Base-by-base conservation (phyloP, 2,797 vertebrate genomes). In the Balearica regulorum region DNA sequence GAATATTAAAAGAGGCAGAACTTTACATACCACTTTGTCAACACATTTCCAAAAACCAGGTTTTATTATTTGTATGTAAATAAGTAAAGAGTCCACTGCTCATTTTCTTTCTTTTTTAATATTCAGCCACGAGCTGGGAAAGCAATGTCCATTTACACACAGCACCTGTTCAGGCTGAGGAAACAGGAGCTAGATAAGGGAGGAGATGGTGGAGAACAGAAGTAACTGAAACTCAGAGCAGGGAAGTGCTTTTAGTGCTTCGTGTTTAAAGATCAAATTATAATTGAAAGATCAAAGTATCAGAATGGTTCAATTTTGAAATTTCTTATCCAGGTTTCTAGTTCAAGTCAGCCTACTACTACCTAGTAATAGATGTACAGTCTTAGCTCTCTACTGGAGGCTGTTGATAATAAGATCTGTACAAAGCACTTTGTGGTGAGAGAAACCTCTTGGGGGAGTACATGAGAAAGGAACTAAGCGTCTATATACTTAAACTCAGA, bases 71-170 rank as follows among this genome's bases (percentile, higher is more conserved):
- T 71, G 9, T 26, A 55, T 35, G 35, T 53, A 73, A 79, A n/a
- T 41, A 82, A 71, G 16, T 4, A 51, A 46, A 53, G 37, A 79
- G 17, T 13, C 13, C 22, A 57, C n/a, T 46, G 54, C n/a, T 85
- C 49, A 5, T 48, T 71, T 78, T 68, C 29, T 33, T 60, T 66
- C 18, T 35, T 60, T 57, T 64, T 53, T 37, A 61, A n/a, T 37
- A 37, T 10, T 65, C 29, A 55, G 12, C 24, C n/a, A 57, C 0
- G 1, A 6, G 16, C 46, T 0, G 0, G n/a, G 49, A 70, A 82
- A 72, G 19, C 39, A 37, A 24, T 0, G 2, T 21, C 33, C 58
- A 11, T 37, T 54, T 31, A 35, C 53, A 78, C 16, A 25, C 11
- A 83, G 57, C 26, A 54, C 22, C 29, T 66, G 35, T 12, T 49